These are phyloP conservation scores for Philopedon plagiatum DNA, from an alignment of 2,888 invertebrate genomes.

Conservation along the genomic window DNA sequence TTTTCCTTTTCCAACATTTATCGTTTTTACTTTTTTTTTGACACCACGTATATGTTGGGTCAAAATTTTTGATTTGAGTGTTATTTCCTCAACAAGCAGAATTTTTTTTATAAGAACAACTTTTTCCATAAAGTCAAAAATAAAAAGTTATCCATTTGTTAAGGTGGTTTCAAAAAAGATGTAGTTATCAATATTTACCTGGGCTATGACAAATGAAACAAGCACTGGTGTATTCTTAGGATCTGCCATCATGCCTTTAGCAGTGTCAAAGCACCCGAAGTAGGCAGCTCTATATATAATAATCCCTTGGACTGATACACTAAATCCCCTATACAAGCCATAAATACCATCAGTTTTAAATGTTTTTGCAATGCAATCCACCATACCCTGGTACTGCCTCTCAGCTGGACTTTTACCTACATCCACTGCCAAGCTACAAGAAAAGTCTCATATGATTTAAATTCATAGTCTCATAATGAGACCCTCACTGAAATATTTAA, in stretches of 20 bases:
- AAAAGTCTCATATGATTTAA: background rate
- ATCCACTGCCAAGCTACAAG: slow-evolving; percentile 53
- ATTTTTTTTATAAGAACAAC: no score
- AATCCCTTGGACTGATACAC: slow-evolving; percentile 78
- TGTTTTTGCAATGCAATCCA: slow-evolving; percentile 74
- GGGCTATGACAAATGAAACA: slow-evolving; percentile 74
- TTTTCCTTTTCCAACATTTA: no score
- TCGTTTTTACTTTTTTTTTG: no score
- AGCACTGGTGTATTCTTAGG: slow-evolving; percentile 75
- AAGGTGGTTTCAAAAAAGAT: no score
- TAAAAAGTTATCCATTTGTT: no score
- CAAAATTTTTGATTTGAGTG: no score
- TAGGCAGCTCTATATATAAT: slow-evolving; percentile 78
- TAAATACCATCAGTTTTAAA: slow-evolving; percentile 73
- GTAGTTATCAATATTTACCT: no score
- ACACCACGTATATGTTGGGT: no score
- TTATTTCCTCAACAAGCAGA: no score
- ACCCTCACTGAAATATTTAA: no score
- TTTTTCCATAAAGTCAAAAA: no score
- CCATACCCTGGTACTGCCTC: slow-evolving; percentile 74
- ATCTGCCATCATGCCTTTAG: slow-evolving; percentile 76
- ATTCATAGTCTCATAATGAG: background rate
- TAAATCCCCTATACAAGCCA: slow-evolving; percentile 78
- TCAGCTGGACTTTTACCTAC: slow-evolving; percentile 54
- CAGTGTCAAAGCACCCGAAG: slow-evolving; percentile 78